A percentile compares a stretch with the other conserved stretches of the same genome.
These are phyloP conservation scores for Esox niger DNA, from an alignment of 2,113 vertebrate genomes.

Conservation along the genomic window DNA sequence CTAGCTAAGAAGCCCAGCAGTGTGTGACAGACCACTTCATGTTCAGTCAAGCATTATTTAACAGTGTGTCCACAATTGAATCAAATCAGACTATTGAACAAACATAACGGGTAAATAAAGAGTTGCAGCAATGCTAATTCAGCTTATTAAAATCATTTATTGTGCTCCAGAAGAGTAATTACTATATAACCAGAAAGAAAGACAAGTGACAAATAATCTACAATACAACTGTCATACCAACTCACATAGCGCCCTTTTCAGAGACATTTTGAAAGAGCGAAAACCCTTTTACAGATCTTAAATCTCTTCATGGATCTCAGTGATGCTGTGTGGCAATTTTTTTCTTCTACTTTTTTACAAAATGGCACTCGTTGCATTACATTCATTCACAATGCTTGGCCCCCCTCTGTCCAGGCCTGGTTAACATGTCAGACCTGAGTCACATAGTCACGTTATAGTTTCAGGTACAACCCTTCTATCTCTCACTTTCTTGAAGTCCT, in stretches of 20 bases:
- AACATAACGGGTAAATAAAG: slow-evolving; percentile 33
- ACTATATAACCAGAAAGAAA: slow-evolving; percentile 80
- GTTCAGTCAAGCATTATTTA: no score
- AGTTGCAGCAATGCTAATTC: slow-evolving; percentile 44
- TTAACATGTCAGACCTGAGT: not conserved
- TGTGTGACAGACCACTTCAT: no score
- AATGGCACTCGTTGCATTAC: slow-evolving; percentile 73
- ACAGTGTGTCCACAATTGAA: no score
- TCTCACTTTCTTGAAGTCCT: slow-evolving; percentile 3
- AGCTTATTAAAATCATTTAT: slow-evolving; percentile 81
- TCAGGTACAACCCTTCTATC: not conserved
- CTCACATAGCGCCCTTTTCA: slow-evolving; percentile 58
- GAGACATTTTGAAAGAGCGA: slow-evolving; percentile 55
- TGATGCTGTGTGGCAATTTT: slow-evolving; percentile 52
- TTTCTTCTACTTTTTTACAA: slow-evolving; percentile 56
- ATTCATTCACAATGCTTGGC: slow-evolving; percentile 65
- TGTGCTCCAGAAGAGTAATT: slow-evolving; percentile 81
- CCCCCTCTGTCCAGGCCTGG: slow-evolving; percentile 12
- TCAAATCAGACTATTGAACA: not conserved
- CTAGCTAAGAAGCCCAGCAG: no score
- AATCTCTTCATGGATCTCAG: slow-evolving; percentile 47
- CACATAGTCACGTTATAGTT: not conserved
- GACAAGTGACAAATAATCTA: slow-evolving; percentile 80
- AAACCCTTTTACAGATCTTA: slow-evolving; percentile 49
- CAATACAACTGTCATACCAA: slow-evolving; percentile 74